Evolutionary conservation across 1,140 invertebrate species (phyloP).

Genomic region (Drosophila kanapiae): DNA sequence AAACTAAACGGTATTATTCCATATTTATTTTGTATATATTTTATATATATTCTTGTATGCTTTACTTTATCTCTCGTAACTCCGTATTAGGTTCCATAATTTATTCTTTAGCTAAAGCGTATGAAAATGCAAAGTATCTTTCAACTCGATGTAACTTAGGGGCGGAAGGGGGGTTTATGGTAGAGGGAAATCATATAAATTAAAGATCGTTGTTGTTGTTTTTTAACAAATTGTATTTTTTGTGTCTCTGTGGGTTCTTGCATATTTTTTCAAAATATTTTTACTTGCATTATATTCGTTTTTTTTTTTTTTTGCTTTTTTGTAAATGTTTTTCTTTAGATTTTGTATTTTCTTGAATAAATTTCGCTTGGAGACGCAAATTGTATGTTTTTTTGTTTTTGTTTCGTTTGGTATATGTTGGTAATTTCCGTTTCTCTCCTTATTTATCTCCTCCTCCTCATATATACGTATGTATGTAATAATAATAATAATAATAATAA

Average conservation of each 20-base stretch:
- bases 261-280: slow-evolving; percentile 57
- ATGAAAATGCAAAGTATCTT: slow-evolving; percentile 81
- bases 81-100: slow-evolving; percentile 59
- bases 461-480: slow-evolving; percentile 40
- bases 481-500: slow-evolving; percentile 57
- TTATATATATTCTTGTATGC: slow-evolving; percentile 41
- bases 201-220: slow-evolving; percentile 28
- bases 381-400: slow-evolving; percentile 41
- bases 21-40: slow-evolving; percentile 42
- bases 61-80: slow-evolving; percentile 50
- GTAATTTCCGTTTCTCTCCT: slow-evolving; percentile 31
- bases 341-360: slow-evolving; percentile 29
- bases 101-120: slow-evolving; percentile 79
- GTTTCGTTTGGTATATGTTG: slow-evolving; percentile 71
- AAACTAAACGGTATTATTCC: slow-evolving; percentile 54
- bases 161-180: slow-evolving; percentile 13
- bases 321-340: no score
- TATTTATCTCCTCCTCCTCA: slow-evolving; percentile 34
- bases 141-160: slow-evolving; percentile 49
- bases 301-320: slow-evolving; percentile 27
- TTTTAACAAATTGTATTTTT: slow-evolving; percentile 31
- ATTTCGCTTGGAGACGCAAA: slow-evolving; percentile 64
- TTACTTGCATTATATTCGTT: slow-evolving; percentile 26
- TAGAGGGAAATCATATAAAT: slow-evolving; percentile 42
- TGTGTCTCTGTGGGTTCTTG: slow-evolving; percentile 40